Conservation (phyloP, 2,797 vertebrate species). For the Champsocephalus gunnari region DNA sequence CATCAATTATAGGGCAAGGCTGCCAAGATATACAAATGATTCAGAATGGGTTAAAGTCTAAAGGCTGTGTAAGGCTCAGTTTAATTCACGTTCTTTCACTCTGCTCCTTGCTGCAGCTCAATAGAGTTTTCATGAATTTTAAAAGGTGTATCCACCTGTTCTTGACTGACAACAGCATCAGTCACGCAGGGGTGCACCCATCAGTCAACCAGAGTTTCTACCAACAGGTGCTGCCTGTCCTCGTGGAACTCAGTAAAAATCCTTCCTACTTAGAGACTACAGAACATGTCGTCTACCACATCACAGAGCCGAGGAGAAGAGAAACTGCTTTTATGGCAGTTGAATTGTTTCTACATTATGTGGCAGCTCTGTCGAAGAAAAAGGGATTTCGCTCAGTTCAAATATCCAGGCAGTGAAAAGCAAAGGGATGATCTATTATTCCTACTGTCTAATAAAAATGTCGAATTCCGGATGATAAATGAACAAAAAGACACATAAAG, state of each 20-base stretch:
- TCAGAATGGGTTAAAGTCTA: constrained; percentile 61
- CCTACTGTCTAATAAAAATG: constrained; percentile 56
- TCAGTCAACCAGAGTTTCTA: constrained; percentile 41
- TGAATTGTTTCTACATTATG: constrained; percentile 57
- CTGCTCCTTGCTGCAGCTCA: constrained; percentile 36
- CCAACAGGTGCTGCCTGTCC: constrained; percentile 44
- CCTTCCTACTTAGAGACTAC: constrained; percentile 38
- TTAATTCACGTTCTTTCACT: constrained; percentile 58
- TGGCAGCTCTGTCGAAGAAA: constrained; percentile 54
- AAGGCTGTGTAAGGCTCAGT: constrained; percentile 43
- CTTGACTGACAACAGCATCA: constrained; percentile 60
- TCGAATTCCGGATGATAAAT: constrained; percentile 40
- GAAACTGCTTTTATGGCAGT: constrained; percentile 27
- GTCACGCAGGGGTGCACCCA: constrained; percentile 59
- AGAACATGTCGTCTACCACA: constrained; percentile 48
- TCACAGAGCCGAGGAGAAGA: constrained; percentile 40
- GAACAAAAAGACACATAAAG: constrained; percentile 28
- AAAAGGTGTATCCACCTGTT: constrained; percentile 63
- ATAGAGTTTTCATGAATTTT: constrained; percentile 68
- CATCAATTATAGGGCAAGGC: constrained; percentile 69
- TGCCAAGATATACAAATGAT: constrained; percentile 74
- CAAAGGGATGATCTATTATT: constrained; percentile 62
- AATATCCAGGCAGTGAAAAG: constrained; percentile 47
- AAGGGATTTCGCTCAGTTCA: constrained; percentile 48
- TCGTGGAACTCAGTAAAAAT: constrained; percentile 42